Evolutionary conservation across 1,140 invertebrate species (phyloP), one percentile per base, ranked within the genome.

Genomic region (Papilio machaon): DNA sequence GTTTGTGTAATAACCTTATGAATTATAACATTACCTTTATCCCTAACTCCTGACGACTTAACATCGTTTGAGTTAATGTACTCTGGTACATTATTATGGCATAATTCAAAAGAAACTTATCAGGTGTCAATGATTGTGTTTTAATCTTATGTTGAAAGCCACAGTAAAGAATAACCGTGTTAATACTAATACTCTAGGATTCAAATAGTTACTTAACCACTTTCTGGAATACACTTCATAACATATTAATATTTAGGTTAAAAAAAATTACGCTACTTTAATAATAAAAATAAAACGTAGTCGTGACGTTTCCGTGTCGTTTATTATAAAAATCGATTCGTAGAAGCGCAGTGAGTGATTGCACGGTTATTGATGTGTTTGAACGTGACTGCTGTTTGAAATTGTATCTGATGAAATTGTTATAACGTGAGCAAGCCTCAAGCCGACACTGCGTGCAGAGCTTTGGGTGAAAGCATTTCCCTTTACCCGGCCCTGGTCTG

Each of bases 351-450:
- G 54, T 67, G 77, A 79, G 77, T 67, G 77, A 79, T 79, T 79
- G 77, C 77, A 43, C 43, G 54, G 77, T 79, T 79, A 79, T 79
- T 79, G 75, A 78, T 78, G 74, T 76, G 52, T 78, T 78, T 78
- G 75, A 78, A 78, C 75, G 75, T 78, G 75, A 58, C 75, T 60
- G 54, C 75, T 38, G 75, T 60, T 58, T 60, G 23, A 30, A 30
- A 78, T 78, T 78, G 75, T 78, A 60, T 78, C 6, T 30, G 30
- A 60, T 78, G 75, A 78, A 78, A 78, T n/a, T 60, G 75, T 78
- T 78, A 78, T 60, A 58, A 60, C 75, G 43, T 78, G 30, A n/a
- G 52, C 75, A 60, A 74, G 64, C 19, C 10, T 73, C 38, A 17
- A 38, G 70, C 73, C n/a, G 30, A 2, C 23, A n/a, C 43, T 35